Percentiles rank a stretch among this genome's conserved stretches.
Conservation (phyloP, 1,140 invertebrate genomes). For the Thereuonema tuberculata region DNA sequence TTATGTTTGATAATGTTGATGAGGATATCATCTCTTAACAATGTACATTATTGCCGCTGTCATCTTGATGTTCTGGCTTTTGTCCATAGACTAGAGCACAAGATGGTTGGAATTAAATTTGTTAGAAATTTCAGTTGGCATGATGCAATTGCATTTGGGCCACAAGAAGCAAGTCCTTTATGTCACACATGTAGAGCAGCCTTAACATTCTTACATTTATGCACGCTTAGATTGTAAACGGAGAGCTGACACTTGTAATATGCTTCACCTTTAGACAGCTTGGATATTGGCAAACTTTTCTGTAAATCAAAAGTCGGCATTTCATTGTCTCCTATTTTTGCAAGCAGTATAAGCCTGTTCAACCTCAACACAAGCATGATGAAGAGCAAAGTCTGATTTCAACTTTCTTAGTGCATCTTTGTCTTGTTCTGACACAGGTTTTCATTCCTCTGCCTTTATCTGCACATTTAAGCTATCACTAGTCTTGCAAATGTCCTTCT, state of each 20-base stretch:
- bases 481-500: too few relatives aligned
- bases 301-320: constrained; percentile 26
- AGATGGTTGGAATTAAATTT: constrained; percentile 26
- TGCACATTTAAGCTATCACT: too few relatives aligned
- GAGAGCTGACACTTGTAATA: constrained; percentile 25
- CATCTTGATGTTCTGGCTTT: constrained; percentile 30
- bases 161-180: constrained; percentile 24
- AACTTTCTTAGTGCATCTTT: too few relatives aligned
- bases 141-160: constrained; percentile 27
- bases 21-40: constrained; percentile 15
- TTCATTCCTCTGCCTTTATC: too few relatives aligned
- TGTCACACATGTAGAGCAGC: constrained; percentile 22
- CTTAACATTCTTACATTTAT: constrained; percentile 19
- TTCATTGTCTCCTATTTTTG: constrained; percentile 5
- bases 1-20: constrained; percentile 21
- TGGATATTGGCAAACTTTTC: constrained; percentile 25
- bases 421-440: too few relatives aligned
- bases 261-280: constrained; percentile 24
- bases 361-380: too few relatives aligned
- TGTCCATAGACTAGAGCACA: constrained; percentile 29
- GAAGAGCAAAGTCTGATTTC: too few relatives aligned
- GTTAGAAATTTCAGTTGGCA: constrained; percentile 24
- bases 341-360: too few relatives aligned
- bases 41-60: constrained; percentile 23
- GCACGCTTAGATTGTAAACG: constrained; percentile 23